Evolutionary conservation across 2,113 vertebrate genomes (phyloP), one percentile per base, ranked within the genome.

Genomic region (Saccopteryx bilineata): DNA sequence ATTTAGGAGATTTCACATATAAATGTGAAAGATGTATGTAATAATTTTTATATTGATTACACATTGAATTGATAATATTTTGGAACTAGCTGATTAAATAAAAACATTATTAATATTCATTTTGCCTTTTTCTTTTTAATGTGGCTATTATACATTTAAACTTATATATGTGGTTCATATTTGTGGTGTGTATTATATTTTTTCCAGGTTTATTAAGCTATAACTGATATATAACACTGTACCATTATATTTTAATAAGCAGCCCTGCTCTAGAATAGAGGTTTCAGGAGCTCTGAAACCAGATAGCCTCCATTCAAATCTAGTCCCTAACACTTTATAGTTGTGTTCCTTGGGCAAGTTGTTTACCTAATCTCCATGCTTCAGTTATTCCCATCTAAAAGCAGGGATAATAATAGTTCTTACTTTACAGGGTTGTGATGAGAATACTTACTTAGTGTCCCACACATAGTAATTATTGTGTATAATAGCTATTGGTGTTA

Each of bases 11-110:
- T 69, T 74, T 87, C 76, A 71, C 21, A 65, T 71, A 14, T 65
- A 68, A 81, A 66, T 68, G 12, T 89, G 11, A 71, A 78, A 74
- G 63, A 69, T 39, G 48, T 46, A 31, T 63, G 76, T 48, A 93
- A 63, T 82, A 61, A 18, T 19, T 92, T 76, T 48, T 48, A 71
- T 78, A 66, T 56, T n/a, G 75, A 71, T 87, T 56, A 75, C 14
- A 84, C 80, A 31, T 92, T 84, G 74, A 87, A 68, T 83, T 63
- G 10, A 61, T 72, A 78, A 68, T n/a, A 54, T 84, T 92, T 92
- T 65, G 48, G 89, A 90, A 54, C 5, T 90, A 68, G 68, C 85
- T 58, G 79, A 15, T 56, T 78, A 86, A 74, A 39, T 33, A 81
- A 89, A 71, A 72, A 6, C 75, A 52, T 26, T 79, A 52, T 26